phyloP scores from a whole-genome alignment of 2,888 invertebrate species.

The Agriotes lineatus region DNA sequence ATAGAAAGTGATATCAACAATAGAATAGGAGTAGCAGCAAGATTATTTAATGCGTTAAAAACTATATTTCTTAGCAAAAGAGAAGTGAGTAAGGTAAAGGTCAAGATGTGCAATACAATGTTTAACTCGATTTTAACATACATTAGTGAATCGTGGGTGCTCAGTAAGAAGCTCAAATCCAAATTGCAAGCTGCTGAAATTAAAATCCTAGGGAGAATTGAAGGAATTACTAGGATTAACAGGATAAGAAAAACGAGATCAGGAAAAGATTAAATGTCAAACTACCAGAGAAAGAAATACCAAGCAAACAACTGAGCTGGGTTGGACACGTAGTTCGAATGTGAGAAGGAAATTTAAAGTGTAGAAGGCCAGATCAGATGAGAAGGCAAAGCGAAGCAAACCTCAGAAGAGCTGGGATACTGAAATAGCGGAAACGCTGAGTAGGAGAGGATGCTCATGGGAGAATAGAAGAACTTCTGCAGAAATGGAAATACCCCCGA shows the following conservation, averaged over 20 bases:
- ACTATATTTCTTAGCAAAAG: neutral
- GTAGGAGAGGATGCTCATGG: too few relatives aligned
- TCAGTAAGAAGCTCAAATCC: neutral
- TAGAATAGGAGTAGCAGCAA: too few relatives aligned
- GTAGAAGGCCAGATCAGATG: too few relatives aligned
- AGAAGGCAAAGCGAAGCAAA: slow-evolving; percentile 3
- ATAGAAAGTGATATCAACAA: neutral
- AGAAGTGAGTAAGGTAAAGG: slow-evolving; percentile 1
- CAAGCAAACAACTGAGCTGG: too few relatives aligned
- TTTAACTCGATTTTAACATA: too few relatives aligned
- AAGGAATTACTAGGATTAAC: too few relatives aligned
- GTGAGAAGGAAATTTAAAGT: too few relatives aligned
- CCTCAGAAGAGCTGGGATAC: neutral
- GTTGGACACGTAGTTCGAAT: neutral
- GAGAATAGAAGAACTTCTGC: neutral
- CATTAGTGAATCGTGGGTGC: neutral
- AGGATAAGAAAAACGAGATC: too few relatives aligned
- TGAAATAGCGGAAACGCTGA: neutral
- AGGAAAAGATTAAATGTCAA: neutral
- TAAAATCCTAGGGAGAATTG: too few relatives aligned
- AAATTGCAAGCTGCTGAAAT: too few relatives aligned
- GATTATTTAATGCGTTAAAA: neutral
- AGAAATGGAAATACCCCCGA: neutral
- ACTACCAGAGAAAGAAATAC: neutral
- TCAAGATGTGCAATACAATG: too few relatives aligned